These are phyloP conservation scores for Drosophila simulans DNA, from an alignment of 1,140 invertebrate genomes.

Conservation along the genomic window DNA sequence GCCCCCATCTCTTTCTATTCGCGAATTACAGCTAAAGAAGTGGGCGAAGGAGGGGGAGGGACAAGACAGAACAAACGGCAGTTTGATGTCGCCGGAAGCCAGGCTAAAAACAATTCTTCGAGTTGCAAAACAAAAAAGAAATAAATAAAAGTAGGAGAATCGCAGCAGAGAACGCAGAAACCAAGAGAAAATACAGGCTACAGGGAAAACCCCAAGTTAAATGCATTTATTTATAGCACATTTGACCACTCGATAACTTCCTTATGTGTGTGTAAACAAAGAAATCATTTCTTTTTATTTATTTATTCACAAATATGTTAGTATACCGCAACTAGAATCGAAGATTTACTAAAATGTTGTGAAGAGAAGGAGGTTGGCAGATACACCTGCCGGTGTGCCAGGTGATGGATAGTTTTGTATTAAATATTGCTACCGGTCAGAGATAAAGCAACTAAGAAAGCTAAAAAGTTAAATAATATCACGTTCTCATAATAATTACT, in stretches of 20 bases:
- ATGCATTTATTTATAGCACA: conserved; percentile 76
- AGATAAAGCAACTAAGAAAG: conserved; percentile 4
- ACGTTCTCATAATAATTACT: too few species aligned
- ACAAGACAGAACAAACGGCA: conserved; percentile 62
- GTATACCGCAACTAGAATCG: background rate
- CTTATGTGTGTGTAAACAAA: conserved; percentile 42
- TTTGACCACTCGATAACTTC: conserved; percentile 44
- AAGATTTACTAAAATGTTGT: background rate
- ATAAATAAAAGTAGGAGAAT: conserved; percentile 52
- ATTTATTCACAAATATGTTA: conserved; percentile 6
- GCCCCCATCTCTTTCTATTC: conserved; percentile 1
- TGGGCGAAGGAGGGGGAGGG: conserved; percentile 1
- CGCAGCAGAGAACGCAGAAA: background rate
- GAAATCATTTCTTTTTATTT: conserved; percentile 35
- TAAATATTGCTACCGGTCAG: conserved; percentile 7
- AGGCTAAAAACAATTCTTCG: conserved; percentile 43
- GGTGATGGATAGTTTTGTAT: conserved; percentile 4
- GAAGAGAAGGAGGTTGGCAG: too few species aligned
- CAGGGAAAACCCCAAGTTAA: conserved; percentile 26
- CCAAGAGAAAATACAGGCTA: background rate
- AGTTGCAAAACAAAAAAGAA: conserved; percentile 36
- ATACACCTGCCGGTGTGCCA: background rate
- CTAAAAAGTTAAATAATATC: too few species aligned
- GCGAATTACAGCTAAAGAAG: background rate
- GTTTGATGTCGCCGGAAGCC: conserved; percentile 80